A percentile compares a stretch with the other conserved stretches of the same genome.
Conservation (phyloP, 2,888 invertebrate species). For the Mantis religiosa region DNA sequence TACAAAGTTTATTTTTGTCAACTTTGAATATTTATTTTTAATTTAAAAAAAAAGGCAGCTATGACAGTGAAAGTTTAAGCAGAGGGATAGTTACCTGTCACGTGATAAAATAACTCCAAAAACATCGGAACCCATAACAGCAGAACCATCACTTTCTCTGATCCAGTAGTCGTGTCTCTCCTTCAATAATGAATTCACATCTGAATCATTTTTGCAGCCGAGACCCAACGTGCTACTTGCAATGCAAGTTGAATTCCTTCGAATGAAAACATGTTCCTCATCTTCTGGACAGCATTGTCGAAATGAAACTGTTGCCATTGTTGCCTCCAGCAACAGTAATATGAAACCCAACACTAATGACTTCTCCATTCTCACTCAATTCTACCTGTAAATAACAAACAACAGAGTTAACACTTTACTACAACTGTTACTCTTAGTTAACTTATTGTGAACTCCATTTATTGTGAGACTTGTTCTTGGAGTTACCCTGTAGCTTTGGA, state of each 20-base stretch:
- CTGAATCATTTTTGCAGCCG: background rate
- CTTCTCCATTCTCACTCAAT: background rate
- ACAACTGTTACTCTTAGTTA: too few species aligned
- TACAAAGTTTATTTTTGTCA: too few species aligned
- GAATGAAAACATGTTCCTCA: background rate
- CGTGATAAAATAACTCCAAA: background rate
- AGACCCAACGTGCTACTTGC: background rate
- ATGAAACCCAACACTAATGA: background rate
- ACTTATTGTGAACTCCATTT: too few species aligned
- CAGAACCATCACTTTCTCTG: background rate
- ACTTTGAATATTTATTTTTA: too few species aligned
- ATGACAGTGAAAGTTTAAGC: too few species aligned
- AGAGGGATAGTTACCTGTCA: background rate
- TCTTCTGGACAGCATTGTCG: background rate
- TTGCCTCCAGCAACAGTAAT: background rate
- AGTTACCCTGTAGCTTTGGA: too few species aligned
- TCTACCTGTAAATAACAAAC: background rate
- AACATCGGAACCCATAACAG: background rate
- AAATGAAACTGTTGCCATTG: background rate
- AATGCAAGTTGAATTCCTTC: background rate
- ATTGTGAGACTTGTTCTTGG: too few species aligned
- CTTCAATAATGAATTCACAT: background rate
- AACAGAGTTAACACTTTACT: too few species aligned
- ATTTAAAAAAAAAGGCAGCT: too few species aligned
- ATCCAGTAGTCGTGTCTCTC: background rate